A percentile compares a stretch with the other conserved stretches of the same genome.
Evolutionary conservation across 2,113 vertebrate genomes (phyloP).

Genomic region (Larimichthys polyactis): DNA sequence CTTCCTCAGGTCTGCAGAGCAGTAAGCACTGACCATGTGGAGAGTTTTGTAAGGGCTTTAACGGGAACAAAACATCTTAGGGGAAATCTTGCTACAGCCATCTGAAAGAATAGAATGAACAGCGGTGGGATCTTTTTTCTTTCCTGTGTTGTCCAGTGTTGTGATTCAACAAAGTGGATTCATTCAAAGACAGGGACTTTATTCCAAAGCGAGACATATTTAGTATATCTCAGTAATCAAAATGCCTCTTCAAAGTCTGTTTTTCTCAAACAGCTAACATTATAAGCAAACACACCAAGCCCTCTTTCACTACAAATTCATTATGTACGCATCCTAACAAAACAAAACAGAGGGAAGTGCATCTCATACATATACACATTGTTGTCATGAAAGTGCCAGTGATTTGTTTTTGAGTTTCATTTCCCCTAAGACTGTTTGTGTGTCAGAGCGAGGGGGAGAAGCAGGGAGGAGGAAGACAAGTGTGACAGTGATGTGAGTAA

Average conservation of each 20-base stretch:
- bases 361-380: constrained; percentile 42
- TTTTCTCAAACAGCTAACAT: background rate
- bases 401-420: constrained; percentile 66
- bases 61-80: background rate
- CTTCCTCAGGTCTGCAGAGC: constrained; percentile 18
- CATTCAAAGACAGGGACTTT: constrained; percentile 13
- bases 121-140: background rate
- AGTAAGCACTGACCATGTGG: constrained; percentile 17
- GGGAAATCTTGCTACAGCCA: background rate
- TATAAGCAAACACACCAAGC: constrained; percentile 33
- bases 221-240: constrained; percentile 33
- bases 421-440: constrained; percentile 44
- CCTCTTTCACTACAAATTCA: constrained; percentile 16
- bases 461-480: constrained; percentile 39
- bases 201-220: constrained; percentile 13
- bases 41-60: background rate
- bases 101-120: constrained; percentile 3
- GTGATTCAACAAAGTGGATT: constrained; percentile 27
- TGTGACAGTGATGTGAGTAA: constrained; percentile 50
- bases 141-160: background rate
- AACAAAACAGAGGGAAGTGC: constrained; percentile 23
- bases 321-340: constrained; percentile 19
- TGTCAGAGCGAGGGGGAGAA: constrained; percentile 46
- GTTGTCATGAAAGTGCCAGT: constrained; percentile 53
- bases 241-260: constrained; percentile 16